phyloP scores from a whole-genome alignment of 2,797 vertebrate genomes.

The Avahi laniger region DNA sequence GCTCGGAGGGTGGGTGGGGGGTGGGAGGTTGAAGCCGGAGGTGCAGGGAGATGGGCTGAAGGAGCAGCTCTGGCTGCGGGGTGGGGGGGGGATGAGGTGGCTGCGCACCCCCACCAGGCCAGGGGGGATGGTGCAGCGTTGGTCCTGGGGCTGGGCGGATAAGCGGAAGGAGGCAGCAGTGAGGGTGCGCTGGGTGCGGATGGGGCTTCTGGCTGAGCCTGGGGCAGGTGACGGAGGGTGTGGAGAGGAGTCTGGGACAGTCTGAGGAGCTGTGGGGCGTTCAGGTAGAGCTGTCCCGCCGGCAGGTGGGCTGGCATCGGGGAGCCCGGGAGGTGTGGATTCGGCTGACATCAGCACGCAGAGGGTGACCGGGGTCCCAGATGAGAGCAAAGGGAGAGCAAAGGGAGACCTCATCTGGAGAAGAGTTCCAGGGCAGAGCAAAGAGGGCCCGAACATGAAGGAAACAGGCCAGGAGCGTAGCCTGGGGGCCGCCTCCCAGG shows the following conservation, averaged over 20 bases:
- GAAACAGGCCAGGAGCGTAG: not conserved
- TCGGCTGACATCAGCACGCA: not conserved
- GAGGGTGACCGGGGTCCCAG: not conserved
- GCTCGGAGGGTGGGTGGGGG: not conserved
- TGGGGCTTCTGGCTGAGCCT: not conserved
- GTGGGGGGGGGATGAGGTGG: not conserved
- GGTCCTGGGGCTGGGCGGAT: not conserved
- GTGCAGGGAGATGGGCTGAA: not conserved
- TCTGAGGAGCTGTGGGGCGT: not conserved
- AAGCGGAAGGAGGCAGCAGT: not conserved
- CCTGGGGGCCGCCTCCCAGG: rapidly evolving
- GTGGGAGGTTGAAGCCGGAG: not conserved
- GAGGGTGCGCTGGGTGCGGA: not conserved
- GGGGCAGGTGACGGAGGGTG: not conserved
- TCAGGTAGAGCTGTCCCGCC: not conserved
- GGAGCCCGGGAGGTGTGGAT: not conserved
- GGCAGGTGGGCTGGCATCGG: not conserved
- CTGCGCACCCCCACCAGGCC: not conserved
- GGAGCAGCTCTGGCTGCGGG: not conserved
- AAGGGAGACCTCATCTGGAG: no score
- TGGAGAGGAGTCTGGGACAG: not conserved
- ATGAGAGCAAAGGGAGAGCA: no score
- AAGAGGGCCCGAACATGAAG: not conserved
- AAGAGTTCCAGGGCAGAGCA: no score
- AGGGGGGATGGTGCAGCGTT: no score